These are phyloP conservation scores for Gnatocerus cornutus DNA, from an alignment of 2,888 invertebrate species.

Conservation along the genomic window DNA sequence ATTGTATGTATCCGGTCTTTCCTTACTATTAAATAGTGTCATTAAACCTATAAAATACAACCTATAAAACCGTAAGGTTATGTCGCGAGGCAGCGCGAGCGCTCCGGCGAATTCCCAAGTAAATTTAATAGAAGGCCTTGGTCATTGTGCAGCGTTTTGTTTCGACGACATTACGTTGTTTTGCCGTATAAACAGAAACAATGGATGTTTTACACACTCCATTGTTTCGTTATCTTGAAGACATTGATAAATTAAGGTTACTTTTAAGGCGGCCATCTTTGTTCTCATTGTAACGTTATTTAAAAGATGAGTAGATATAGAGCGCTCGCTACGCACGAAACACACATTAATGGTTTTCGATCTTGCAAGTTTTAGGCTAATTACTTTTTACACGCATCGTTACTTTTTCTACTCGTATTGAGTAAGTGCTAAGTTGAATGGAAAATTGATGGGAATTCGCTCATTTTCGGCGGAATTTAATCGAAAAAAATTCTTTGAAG, in stretches of 20 bases:
- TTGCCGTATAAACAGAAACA: conserved; percentile 70
- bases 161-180: conserved; percentile 68
- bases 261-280: conserved; percentile 71
- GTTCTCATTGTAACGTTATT: conserved; percentile 64
- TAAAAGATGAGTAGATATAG: conserved; percentile 61
- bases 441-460: too few species aligned
- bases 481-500: too few species aligned
- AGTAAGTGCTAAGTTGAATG: too few species aligned
- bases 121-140: conserved; percentile 68
- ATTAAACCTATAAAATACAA: conserved; percentile 60
- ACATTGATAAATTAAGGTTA: conserved; percentile 73
- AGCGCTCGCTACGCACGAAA: conserved; percentile 10
- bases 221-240: conserved; percentile 73
- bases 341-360: conserved; percentile 2
- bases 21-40: conserved; percentile 53
- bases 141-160: conserved; percentile 69
- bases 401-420: too few species aligned
- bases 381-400: background rate
- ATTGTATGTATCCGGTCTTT: conserved; percentile 29
- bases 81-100: conserved; percentile 57
- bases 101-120: conserved; percentile 61
- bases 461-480: too few species aligned
- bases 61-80: conserved; percentile 61
- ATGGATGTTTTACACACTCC: conserved; percentile 72
- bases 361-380: background rate